These are phyloP conservation scores for Rhyacophila brunnea DNA, from an alignment of 1,140 invertebrate species.

Conservation along the genomic window DNA sequence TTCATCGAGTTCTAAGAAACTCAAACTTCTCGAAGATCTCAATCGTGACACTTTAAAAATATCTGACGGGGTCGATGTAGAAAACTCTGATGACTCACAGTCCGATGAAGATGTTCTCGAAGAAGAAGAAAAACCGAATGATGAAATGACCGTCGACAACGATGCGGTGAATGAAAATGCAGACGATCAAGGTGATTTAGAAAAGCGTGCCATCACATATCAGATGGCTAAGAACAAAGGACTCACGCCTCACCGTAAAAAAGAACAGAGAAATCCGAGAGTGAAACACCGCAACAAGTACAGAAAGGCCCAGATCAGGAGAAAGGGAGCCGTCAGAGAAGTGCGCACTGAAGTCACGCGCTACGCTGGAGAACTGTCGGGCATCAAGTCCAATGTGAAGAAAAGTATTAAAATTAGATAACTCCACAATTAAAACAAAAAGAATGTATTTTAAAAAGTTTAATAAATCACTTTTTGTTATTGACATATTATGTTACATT, in stretches of 20 bases:
- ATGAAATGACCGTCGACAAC: neutral
- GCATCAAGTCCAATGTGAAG: constrained; percentile 82
- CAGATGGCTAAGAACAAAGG: constrained; percentile 96
- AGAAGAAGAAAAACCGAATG: constrained; percentile 1
- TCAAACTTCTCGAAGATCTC: constrained; percentile 46
- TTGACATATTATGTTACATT: too few species aligned
- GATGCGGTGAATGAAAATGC: constrained; percentile 20
- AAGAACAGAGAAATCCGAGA: constrained; percentile 88
- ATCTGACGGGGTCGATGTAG: constrained; percentile 37
- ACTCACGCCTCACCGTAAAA: constrained; percentile 83
- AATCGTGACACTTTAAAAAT: constrained; percentile 49
- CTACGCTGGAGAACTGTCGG: constrained; percentile 88
- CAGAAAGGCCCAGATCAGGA: constrained; percentile 83
- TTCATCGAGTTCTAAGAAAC: constrained; percentile 43
- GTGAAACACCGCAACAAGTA: constrained; percentile 92
- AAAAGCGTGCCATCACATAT: constrained; percentile 84
- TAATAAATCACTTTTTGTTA: too few species aligned
- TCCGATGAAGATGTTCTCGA: constrained; percentile 38
- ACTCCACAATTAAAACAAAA: neutral
- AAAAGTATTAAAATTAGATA: constrained; percentile 83
- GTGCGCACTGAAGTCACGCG: constrained; percentile 73
- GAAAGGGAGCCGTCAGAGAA: constrained; percentile 84
- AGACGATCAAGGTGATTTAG: constrained; percentile 40
- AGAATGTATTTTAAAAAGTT: too few species aligned
- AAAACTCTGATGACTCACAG: constrained; percentile 45